Base-by-base conservation (phyloP, 2,113 vertebrate genomes). In the Serilophus lunatus region DNA sequence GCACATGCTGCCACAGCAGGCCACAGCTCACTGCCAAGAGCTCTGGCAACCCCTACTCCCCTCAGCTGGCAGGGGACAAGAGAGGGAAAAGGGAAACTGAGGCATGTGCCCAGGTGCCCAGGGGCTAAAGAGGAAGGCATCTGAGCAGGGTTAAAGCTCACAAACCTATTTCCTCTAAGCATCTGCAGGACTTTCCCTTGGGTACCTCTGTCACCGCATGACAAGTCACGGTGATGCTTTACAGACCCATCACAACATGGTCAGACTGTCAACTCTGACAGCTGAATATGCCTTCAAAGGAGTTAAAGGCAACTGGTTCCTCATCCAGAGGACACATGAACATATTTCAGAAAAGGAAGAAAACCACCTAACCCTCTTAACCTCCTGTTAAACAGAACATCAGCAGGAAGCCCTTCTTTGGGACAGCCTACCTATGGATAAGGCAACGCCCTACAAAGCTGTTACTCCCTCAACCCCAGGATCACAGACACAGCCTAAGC, bases 201-300 rank as follows among this genome's bases (percentile, higher is more conserved):
- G 10, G 44, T 31, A 33, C 25, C 69, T 40, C 13, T 9, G 4
- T 17, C 56, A 19, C 26, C 63, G n/a, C 18, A 16, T 2, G 18
- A 65, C 17, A 3, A 12, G 35, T 50, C 63, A 44, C 0, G 0
- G 20, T 25, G 70, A 61, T 0, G 1, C 53, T 26, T 3, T 3
- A 17, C 38, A 57, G 72, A 53, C 7, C 6, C 2, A 1, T n/a
- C 47, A 24, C 53, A 28, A 22, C 3, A 0, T 0, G 8, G 35
- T 12, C 78, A 53, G 47, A 25, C 13, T 3, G 26, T 14, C n/a
- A 38, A 10, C 49, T 44, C 1, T 23, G 38, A 28, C 47, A 70
- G 38, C 14, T 24, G 25, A 86, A 8, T 4, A 18, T 23, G 44
- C 36, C 63, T 86, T 63, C 75, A 26, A 14, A 69, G 26, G 12